Evolutionary conservation across 2,797 vertebrate genomes (phyloP), one percentile per base, ranked within the genome.

Genomic region (Xiphophorus birchmanni): DNA sequence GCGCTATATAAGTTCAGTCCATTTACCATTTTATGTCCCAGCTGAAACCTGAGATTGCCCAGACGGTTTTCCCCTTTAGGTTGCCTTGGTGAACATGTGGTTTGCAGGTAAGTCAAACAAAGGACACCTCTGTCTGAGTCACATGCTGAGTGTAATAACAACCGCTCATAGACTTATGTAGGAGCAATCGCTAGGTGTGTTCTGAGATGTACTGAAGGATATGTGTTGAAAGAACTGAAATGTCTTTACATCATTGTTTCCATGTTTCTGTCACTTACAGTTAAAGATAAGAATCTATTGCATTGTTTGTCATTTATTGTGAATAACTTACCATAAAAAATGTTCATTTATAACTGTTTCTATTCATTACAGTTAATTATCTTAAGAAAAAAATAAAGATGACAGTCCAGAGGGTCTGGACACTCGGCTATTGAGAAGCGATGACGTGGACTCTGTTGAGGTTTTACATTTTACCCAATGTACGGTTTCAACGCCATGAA

Each of bases 101-200:
- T 85, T 78, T 63, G 83, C 79, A 88, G 84, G 89, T 86, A 74
- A 77, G 77, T 80, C 81, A 83, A 54, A 95, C 94, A 95, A 95
- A 94, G 92, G 88, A 89, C 90, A 92, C 84, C 86, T 91, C 91
- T 95, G 94, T 94, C 87, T 92, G 37, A 48, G 87, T 95, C 92
- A 93, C 88, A 89, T 60, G 74, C 50, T 44, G 89, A 90, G 81
- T 92, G 93, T 86, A 92, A 94, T 89, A 94, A 92, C 92, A 93
- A 79, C 77, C 83, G 75, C 80, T 89, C 80, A 75, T 74, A 71
- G 77, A 83, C 77, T 76, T 79, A 75, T 82, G 72, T 84, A 44
- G 67, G 79, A 75, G 76, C 88, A 90, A 84, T 82, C 76, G 74
- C 65, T 58, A 1, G 54, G 69, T 21, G 77, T 74, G 79, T 52